Base-by-base conservation (phyloP, 2,113 vertebrate species). In the Silurus glanis region DNA sequence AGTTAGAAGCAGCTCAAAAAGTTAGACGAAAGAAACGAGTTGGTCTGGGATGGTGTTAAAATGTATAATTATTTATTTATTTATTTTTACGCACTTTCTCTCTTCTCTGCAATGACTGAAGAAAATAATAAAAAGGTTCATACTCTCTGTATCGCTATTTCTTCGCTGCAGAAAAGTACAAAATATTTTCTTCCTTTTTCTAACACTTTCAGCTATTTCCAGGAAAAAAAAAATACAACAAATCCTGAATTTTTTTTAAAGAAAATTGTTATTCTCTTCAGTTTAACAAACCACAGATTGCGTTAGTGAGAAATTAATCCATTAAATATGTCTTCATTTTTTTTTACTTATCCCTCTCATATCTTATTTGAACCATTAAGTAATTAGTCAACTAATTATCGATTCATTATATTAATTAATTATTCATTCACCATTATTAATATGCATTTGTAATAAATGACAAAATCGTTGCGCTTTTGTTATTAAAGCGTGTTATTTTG, bases 81-180 rank as follows among this genome's bases (percentile, higher is more conserved):
- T 37, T 37, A 37, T 2, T 37, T 37, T 37, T 37, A 37, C 37
- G 37, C 90, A 90, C 88, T 83, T 90, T 91, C 89, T 93, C 92
- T 94, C 91, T 94, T 94, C 93, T 94, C 89, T 89, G 93, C 92
- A 94, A 94, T 95, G 95, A 95, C 93, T 94, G 93, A 93, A 94
- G 91, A 67, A 91, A 84, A 89, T 92, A 91, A 90, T 93, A 94
- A 92, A 80, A 88, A 79, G 93, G 92, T 64, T 64, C 6, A 21
- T 62, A 23, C 37, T 37, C 37, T 37, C 37, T 6, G 19, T 62
- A 62, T 61, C 23, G 16, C 37, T 47, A 9, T 69, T 69, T 9
- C 19, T 45, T 47, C 9, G 2, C 7, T 17, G 92, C 45, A 88
- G 92, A 91, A 91, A 49, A 75, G 51, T 4, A 74, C 90, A 87